Evolutionary conservation across 2,113 vertebrate genomes (phyloP).

Genomic region (Stegastes partitus): DNA sequence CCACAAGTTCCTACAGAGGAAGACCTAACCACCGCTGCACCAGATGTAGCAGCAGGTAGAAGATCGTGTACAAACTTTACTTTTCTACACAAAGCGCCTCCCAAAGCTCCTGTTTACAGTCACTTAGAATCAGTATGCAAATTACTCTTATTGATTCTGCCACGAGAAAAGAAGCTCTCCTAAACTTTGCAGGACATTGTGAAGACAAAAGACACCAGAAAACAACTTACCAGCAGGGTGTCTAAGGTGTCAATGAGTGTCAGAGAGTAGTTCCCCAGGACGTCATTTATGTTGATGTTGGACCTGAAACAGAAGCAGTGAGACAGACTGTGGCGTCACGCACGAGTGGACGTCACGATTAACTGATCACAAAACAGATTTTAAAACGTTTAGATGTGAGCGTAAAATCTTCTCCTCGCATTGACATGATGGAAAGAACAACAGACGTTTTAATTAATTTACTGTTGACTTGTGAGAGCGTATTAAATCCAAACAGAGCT

Average conservation of each 20-base stretch:
- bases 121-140: too few relatives aligned
- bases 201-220: not conserved
- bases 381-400: not conserved
- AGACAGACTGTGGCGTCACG: constrained; percentile 5
- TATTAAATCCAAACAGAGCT: not conserved
- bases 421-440: not conserved
- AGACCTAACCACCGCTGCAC: not conserved
- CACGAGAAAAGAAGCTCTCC: not conserved
- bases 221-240: constrained; percentile 91
- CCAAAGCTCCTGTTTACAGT: not conserved
- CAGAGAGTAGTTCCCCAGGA: constrained; percentile 96
- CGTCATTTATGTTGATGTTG: constrained; percentile 99
- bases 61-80: too few relatives aligned
- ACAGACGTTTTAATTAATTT: not conserved
- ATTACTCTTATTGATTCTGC: not conserved
- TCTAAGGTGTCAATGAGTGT: constrained; percentile 96
- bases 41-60: not conserved
- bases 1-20: constrained; percentile 16
- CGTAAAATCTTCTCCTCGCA: not conserved
- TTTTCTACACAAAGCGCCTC: too few relatives aligned
- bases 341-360: not conserved
- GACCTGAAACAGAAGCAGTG: constrained; percentile 84
- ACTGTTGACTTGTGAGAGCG: not conserved
- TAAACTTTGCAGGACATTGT: not conserved
- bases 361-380: not conserved